A percentile compares a stretch with the other conserved stretches of the same genome.
phyloP scores from a whole-genome alignment of 2,113 vertebrate genomes.

The Bombycilla garrulus region DNA sequence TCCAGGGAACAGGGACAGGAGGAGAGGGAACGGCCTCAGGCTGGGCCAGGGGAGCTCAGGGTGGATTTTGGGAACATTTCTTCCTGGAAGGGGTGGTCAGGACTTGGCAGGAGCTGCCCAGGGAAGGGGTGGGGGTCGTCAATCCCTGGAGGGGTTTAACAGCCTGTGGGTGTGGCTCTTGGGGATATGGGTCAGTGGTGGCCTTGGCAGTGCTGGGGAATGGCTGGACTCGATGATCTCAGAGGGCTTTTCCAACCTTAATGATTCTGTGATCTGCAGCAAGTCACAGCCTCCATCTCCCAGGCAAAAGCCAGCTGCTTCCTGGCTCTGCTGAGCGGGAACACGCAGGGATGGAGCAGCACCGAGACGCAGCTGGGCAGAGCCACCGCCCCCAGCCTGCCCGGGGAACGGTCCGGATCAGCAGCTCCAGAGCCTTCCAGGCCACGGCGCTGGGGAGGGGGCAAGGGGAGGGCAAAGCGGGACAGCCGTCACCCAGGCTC shows the following conservation, averaged over 20 bases:
- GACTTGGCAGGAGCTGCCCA: not conserved
- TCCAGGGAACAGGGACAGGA: not conserved
- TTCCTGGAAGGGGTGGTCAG: accelerated
- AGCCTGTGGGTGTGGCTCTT: not conserved
- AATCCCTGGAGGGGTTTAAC: not conserved
- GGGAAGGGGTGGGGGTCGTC: not conserved
- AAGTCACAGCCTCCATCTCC: not conserved
- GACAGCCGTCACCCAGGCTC: not conserved
- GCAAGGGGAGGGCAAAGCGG: accelerated
- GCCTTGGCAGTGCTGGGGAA: not conserved
- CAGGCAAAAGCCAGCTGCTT: not conserved
- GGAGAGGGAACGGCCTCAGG: not conserved
- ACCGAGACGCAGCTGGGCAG: no score
- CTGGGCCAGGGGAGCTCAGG: accelerated
- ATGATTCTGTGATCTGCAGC: not conserved
- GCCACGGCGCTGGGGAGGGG: not conserved
- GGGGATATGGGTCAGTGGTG: not conserved
- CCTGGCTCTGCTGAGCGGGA: accelerated
- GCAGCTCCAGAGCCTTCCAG: not conserved
- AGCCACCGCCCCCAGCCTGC: not conserved
- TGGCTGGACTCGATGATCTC: not conserved
- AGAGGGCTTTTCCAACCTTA: not conserved
- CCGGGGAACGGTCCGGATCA: accelerated
- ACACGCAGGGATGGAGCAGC: accelerated
- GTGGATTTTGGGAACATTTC: not conserved